These are phyloP conservation scores for Ips nitidus DNA, from an alignment of 1,140 invertebrate species.

Conservation along the genomic window DNA sequence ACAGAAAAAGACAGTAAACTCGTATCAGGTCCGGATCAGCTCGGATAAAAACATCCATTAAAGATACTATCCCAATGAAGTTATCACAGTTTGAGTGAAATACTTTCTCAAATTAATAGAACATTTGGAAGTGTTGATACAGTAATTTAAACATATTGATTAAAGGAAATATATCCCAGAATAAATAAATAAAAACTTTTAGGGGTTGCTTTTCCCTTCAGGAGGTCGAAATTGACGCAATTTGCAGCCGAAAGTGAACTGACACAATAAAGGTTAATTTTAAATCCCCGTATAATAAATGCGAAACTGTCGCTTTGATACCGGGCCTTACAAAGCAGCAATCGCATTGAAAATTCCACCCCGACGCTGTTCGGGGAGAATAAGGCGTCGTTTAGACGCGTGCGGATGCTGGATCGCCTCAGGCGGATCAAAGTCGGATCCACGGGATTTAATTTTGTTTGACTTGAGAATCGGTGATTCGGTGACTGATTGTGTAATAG, in stretches of 20 bases:
- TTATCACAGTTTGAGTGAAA: too few species aligned
- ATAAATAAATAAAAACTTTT: too few species aligned
- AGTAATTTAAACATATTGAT: too few species aligned
- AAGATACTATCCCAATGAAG: too few species aligned
- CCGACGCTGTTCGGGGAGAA: slow-evolving; percentile 45
- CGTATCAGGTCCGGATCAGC: too few species aligned
- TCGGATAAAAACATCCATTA: too few species aligned
- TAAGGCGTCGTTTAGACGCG: slow-evolving; percentile 44
- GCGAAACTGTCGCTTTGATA: slow-evolving; percentile 42
- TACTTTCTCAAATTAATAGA: too few species aligned
- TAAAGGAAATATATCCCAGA: too few species aligned
- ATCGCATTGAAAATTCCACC: slow-evolving; percentile 51
- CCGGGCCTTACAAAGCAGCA: slow-evolving; percentile 43
- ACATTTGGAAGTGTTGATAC: too few species aligned
- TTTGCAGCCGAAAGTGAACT: slow-evolving; percentile 26
- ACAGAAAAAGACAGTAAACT: too few species aligned
- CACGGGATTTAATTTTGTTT: slow-evolving; percentile 43
- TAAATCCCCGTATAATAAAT: slow-evolving; percentile 47
- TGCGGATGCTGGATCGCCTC: slow-evolving; percentile 39
- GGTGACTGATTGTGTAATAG: slow-evolving; percentile 24
- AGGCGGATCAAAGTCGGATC: slow-evolving; percentile 33
- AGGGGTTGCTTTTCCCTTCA: too few species aligned
- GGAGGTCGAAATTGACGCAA: slow-evolving; percentile 5
- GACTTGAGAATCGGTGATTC: slow-evolving; percentile 36
- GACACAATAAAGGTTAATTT: slow-evolving; percentile 49